Base-by-base conservation (phyloP, 1,140 invertebrate species). In the Leptinotarsa defecta region DNA sequence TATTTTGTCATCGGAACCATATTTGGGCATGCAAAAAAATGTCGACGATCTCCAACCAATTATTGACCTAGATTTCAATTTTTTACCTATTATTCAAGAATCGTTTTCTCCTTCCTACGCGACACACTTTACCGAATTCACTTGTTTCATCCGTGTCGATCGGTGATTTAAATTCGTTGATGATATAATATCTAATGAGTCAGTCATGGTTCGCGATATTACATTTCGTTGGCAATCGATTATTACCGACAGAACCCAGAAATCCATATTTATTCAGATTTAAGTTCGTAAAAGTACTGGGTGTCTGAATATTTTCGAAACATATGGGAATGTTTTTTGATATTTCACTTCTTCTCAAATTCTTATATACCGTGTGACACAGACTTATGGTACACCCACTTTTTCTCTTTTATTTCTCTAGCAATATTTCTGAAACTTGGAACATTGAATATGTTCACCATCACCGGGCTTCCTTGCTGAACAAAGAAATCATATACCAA, bases 101-200 rank as follows among this genome's bases (percentile, higher is more conserved):
- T 57, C 52, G 52, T 15, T 57, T 57, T 57, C 52, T 57, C 52
- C 52, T 57, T 57, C 52, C 52, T 57, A 57, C 52, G 52, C 52
- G 17, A 57, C 52, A n/a, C n/a, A 57, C 52, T 57, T 57, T n/a
- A 17, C 3, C 52, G n/a, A 57, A 57, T 57, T 57, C 52, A 13
- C 52, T 57, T 57, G 15, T 57, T 57, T 15, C 52, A 57, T 57
- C 52, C 52, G 17, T 57, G 52, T 57, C 52, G 52, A 57, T 57
- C 52, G 52, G 17, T 17, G 52, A 17, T 57, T n/a, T 57, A 57
- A 57, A 57, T 57, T 57, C 52, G 13, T 57, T 19, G 52, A 57
- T 57, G 52, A 57, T 57, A 57, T 57, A 57, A 57, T 57, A 43
- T 43, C 34, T 19, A 19, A n/a, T 57, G 52, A 57, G n/a, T 17